phyloP scores from a whole-genome alignment of 2,888 invertebrate species.

The Apeira syringaria region DNA sequence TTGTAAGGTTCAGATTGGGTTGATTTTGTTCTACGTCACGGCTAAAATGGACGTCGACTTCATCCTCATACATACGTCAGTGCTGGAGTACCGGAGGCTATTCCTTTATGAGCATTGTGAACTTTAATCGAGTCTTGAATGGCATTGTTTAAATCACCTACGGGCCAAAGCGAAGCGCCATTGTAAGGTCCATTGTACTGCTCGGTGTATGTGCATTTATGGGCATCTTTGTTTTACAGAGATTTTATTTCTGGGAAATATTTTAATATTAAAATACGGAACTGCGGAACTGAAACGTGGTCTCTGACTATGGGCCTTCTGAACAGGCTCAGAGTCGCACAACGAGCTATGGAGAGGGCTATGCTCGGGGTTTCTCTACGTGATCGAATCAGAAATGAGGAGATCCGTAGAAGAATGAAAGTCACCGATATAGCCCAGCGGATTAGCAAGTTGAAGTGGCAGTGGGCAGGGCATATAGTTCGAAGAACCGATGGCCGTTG shows the following conservation, averaged over 20 bases:
- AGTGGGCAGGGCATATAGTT: too few species aligned
- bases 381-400: too few species aligned
- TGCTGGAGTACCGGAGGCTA: slow-evolving; percentile 57
- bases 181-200: slow-evolving; percentile 42
- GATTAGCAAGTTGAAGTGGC: too few species aligned
- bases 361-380: too few species aligned
- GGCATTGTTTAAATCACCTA: slow-evolving; percentile 70
- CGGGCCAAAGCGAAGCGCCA: slow-evolving; percentile 45
- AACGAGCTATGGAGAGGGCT: too few species aligned
- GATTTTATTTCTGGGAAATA: not conserved
- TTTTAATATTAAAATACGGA: too few species aligned
- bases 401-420: too few species aligned
- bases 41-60: slow-evolving; percentile 27
- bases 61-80: slow-evolving; percentile 63
- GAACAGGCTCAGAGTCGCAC: too few species aligned
- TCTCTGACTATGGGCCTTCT: too few species aligned
- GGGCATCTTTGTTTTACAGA: slow-evolving; percentile 8
- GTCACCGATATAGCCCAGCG: too few species aligned
- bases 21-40: slow-evolving; percentile 11
- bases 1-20: slow-evolving; percentile 39
- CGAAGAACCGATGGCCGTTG: too few species aligned
- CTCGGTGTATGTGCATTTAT: slow-evolving; percentile 6
- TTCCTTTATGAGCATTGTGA: slow-evolving; percentile 79
- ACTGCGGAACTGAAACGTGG: too few species aligned
- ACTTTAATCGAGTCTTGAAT: slow-evolving; percentile 69